A percentile compares a stretch with the other conserved stretches of the same genome.
These are phyloP conservation scores for Pseudonaja textilis DNA, from an alignment of 2,113 vertebrate species.

Conservation along the genomic window DNA sequence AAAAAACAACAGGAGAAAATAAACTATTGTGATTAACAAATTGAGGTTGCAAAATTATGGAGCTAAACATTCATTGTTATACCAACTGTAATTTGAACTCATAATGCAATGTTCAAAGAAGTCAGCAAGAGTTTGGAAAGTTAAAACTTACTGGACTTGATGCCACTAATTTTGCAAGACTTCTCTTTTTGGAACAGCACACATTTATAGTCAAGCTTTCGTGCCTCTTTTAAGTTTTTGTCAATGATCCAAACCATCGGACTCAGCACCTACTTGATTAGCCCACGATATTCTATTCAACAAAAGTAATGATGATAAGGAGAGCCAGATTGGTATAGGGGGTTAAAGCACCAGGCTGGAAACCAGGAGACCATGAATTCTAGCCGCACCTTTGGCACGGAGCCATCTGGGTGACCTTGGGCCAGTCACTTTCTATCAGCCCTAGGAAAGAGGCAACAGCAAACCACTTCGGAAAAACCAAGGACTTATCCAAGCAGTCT, in stretches of 20 bases:
- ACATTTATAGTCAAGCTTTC: neutral
- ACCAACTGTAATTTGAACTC: neutral
- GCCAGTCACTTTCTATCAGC: neutral
- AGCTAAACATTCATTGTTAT: neutral
- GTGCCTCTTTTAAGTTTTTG: neutral
- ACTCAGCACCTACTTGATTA: neutral
- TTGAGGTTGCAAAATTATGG: neutral
- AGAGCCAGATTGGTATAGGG: neutral
- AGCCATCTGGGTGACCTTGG: neutral
- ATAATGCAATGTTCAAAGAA: neutral
- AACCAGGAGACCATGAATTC: neutral
- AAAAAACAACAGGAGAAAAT: neutral
- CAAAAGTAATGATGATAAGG: neutral
- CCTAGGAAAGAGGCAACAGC: neutral
- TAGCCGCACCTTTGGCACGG: neutral
- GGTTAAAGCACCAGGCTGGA: neutral
- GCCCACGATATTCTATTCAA: neutral
- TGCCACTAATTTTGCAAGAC: neutral
- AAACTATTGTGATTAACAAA: neutral
- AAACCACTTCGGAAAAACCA: neutral
- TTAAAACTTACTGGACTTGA: neutral
- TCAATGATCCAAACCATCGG: neutral
- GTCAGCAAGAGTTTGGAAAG: neutral
- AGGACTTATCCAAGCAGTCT: neutral
- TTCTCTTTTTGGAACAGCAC: neutral